phyloP scores from a whole-genome alignment of 2,797 vertebrate genomes.

The Molothrus aeneus region DNA sequence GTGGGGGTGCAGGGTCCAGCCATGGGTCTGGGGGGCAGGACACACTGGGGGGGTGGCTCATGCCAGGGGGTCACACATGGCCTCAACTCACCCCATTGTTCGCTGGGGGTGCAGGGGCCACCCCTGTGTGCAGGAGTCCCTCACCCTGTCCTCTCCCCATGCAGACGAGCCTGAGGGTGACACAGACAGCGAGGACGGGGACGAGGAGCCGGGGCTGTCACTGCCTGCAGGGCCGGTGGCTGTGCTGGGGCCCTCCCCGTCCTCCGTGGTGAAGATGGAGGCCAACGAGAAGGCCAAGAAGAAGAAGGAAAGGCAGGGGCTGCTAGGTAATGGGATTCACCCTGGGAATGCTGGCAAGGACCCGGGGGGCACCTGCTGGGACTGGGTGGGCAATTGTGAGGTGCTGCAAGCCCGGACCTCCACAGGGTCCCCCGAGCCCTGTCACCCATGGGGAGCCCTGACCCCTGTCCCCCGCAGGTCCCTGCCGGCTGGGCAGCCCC shows the following conservation, averaged over 20 bases:
- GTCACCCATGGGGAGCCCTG: not conserved
- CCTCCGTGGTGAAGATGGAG: constrained; percentile 94
- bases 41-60: not conserved
- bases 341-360: fast-evolving
- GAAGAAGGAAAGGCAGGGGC: constrained; percentile 93
- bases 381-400: not conserved
- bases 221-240: constrained; percentile 64
- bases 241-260: constrained; percentile 87
- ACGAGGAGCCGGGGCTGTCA: constrained; percentile 73
- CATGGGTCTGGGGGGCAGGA: not conserved
- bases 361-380: fast-evolving
- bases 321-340: constrained; percentile 81
- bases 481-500: constrained; percentile 75
- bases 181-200: constrained; percentile 87
- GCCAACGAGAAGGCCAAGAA: constrained; percentile 97
- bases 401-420: not conserved
- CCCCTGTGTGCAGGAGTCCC: not conserved
- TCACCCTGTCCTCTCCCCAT: not conserved
- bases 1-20: not conserved
- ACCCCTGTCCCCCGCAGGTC: constrained; percentile 37
- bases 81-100: not conserved
- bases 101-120: not conserved
- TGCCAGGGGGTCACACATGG: not conserved
- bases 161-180: constrained; percentile 84
- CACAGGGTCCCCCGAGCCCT: not conserved